Conservation (phyloP, 2,888 invertebrate species). For the Dryobotodes eremita region DNA sequence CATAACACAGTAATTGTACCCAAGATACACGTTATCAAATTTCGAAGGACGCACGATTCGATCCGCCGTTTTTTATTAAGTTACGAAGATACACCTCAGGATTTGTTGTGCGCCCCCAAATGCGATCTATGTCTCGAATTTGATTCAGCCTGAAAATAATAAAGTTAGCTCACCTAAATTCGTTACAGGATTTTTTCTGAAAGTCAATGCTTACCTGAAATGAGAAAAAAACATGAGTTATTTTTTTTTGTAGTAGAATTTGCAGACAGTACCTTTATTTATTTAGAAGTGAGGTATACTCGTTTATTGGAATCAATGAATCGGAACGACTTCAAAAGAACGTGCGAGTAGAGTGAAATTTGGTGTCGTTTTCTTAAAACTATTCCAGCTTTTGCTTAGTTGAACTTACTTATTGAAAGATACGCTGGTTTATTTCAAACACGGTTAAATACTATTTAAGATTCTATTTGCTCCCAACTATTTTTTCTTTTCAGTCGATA, state of each 20-base stretch:
- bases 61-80: conserved; percentile 58
- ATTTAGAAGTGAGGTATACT: conserved; percentile 16
- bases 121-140: conserved; percentile 56
- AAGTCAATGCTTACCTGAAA: conserved; percentile 66
- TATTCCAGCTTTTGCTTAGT: background rate
- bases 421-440: background rate
- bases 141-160: conserved; percentile 59
- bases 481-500: background rate
- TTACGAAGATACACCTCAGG: conserved; percentile 63
- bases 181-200: conserved; percentile 51
- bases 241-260: conserved; percentile 19
- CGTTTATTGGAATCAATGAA: conserved; percentile 36
- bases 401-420: background rate
- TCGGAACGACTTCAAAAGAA: conserved; percentile 43
- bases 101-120: conserved; percentile 58
- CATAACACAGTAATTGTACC: conserved; percentile 67
- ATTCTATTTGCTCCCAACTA: too few relatives aligned
- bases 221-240: conserved; percentile 32
- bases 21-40: conserved; percentile 65
- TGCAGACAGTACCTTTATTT: conserved; percentile 16
- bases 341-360: conserved; percentile 13
- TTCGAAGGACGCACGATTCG: conserved; percentile 55
- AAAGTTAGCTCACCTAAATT: conserved; percentile 64
- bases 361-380: background rate
- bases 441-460: background rate